Base-by-base conservation (phyloP, 2,113 vertebrate genomes). In the Prietella phreatophila region DNA sequence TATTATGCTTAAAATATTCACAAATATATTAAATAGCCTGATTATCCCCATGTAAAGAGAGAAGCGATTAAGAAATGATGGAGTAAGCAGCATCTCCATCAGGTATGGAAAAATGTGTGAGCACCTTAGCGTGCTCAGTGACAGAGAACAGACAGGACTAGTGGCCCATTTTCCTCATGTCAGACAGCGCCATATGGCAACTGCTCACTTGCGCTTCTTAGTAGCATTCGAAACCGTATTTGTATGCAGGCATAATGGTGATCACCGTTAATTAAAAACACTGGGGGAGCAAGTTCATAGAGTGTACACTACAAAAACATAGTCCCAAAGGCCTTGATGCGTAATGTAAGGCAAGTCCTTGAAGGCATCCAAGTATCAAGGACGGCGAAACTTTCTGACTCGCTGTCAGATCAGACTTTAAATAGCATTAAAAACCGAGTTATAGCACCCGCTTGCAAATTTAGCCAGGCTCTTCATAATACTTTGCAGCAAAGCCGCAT, bases 111-210 rank as follows among this genome's bases (percentile, higher is more conserved):
- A 80, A 84, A 79, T 58, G 60, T 56, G 61, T n/a, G 61, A 78
- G 86, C 79, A 83, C 80, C 81, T 87, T 25, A 63, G 71, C 33
- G 87, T 89, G 82, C 93, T 92, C 93, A 94, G 93, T 95, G 94
- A 95, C 94, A 95, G 95, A 92, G 91, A 95, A 94, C 93, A 95
- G 94, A 94, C 94, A 96, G 93, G 93, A 93, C 92, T 93, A 93
- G 93, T 95, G 95, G 94, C 95, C 95, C 94, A 94, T 94, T 96
- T 96, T 95, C 93, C 91, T 94, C 93, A 93, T 94, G 95, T 95
- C 93, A 95, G 94, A 95, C 94, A 94, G 94, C 94, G 93, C 95
- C 95, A 96, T 96, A 95, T 96, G 95, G 94, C 92, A 95, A 89
- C 91, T 91, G 92, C 90, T 87, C 80, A 91, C 93, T 90, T 90